Conservation (phyloP, 2,888 invertebrate genomes). For the Neoitamus cyanurus region DNA sequence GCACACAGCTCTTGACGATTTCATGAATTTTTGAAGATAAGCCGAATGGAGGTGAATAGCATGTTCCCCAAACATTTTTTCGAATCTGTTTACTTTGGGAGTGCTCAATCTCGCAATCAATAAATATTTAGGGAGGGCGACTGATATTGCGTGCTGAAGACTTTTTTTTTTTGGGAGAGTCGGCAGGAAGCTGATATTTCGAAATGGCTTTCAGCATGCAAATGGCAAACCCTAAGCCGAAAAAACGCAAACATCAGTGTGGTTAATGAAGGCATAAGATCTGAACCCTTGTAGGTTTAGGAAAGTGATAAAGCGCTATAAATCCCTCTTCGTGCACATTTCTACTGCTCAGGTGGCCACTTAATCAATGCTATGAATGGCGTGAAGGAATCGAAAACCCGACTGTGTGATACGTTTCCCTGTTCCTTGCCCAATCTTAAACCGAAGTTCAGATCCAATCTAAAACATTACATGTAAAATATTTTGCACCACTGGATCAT, state of each 20-base stretch:
- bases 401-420: too few species aligned
- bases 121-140: conserved; percentile 19
- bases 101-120: conserved; percentile 18
- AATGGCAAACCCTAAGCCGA: not conserved
- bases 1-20: not conserved
- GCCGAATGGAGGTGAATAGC: conserved; percentile 14
- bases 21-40: conserved; percentile 19
- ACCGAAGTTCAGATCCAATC: too few species aligned
- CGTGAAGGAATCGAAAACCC: not conserved
- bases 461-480: too few species aligned
- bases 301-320: not conserved
- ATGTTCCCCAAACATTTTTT: conserved; percentile 21
- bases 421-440: too few species aligned
- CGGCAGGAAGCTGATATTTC: not conserved
- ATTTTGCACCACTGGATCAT: too few species aligned
- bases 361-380: not conserved
- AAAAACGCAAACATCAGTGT: not conserved
- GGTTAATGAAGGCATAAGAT: not conserved
- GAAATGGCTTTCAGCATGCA: not conserved
- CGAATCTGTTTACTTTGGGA: not conserved
- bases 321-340: not conserved
- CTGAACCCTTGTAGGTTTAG: not conserved
- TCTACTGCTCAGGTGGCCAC: too few species aligned
- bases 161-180: not conserved
- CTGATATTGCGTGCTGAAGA: not conserved